Conservation (phyloP, 2,113 vertebrate genomes). For the Cathartes aura region DNA sequence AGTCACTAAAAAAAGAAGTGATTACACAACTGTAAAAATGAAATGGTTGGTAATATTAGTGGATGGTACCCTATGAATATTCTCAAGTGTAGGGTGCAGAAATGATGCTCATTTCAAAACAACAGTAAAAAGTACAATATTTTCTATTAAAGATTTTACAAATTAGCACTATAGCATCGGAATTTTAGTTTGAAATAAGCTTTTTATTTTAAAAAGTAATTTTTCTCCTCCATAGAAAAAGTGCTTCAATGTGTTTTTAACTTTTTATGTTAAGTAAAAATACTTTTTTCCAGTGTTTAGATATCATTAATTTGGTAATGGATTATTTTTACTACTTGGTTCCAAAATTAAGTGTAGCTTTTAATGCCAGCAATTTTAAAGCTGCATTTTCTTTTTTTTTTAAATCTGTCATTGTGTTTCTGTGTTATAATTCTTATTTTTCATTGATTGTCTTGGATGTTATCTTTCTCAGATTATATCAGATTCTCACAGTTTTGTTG, state of each 20-base stretch:
- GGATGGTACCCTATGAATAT: not conserved
- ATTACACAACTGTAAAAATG: not conserved
- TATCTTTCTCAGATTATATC: not conserved
- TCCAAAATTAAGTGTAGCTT: not conserved
- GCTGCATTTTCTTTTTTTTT: not conserved
- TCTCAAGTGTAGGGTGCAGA: not conserved
- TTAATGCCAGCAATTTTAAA: not conserved
- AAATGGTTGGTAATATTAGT: not conserved
- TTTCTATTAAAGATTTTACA: not conserved
- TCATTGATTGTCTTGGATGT: not conserved
- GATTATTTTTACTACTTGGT: not conserved
- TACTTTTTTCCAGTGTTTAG: not conserved
- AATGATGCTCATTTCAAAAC: not conserved
- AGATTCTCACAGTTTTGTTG: not conserved
- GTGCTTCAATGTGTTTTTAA: not conserved
- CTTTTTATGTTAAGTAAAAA: not conserved
- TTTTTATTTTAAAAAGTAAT: not conserved
- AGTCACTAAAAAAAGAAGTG: constrained; percentile 14
- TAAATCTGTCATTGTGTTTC: not conserved
- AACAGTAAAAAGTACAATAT: not conserved
- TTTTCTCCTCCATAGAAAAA: not conserved
- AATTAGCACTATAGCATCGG: not conserved
- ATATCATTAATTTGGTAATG: not conserved
- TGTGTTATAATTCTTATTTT: not conserved
- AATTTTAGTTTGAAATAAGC: not conserved